phyloP scores from a whole-genome alignment of 2,888 invertebrate species.

The Neoitamus cyanurus region DNA sequence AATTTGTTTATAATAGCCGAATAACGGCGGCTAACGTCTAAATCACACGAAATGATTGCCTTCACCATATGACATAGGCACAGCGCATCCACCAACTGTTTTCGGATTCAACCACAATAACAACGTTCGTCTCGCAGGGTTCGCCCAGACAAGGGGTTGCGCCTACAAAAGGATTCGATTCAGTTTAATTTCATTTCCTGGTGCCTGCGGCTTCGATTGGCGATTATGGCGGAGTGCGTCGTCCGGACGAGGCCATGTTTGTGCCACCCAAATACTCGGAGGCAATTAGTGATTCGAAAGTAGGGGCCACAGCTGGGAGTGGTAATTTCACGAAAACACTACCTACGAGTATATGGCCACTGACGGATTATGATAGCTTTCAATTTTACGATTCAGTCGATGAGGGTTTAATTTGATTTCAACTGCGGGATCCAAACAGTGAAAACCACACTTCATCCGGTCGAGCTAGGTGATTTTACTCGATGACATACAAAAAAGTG shows the following conservation, averaged over 20 bases:
- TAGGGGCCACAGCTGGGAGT: constrained; percentile 3
- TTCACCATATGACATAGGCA: constrained; percentile 25
- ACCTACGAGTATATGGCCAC: background rate
- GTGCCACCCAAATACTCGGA: background rate
- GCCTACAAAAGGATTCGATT: constrained; percentile 51
- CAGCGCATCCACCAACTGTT: constrained; percentile 26
- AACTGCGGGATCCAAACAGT: background rate
- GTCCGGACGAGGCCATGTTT: background rate
- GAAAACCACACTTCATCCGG: constrained; percentile 18
- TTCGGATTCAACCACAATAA: background rate
- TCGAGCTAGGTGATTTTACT: constrained; percentile 4
- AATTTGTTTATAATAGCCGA: constrained; percentile 52
- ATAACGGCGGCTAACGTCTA: constrained; percentile 51
- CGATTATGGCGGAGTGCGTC: background rate
- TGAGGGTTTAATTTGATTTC: constrained; percentile 27
- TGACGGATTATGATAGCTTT: constrained; percentile 29
- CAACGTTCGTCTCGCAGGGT: background rate
- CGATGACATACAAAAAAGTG: background rate
- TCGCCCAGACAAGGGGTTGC: constrained; percentile 41
- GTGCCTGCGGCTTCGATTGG: background rate
- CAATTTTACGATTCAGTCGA: background rate
- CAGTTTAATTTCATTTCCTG: constrained; percentile 31
- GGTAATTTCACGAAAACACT: background rate
- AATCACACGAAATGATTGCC: constrained; percentile 48
- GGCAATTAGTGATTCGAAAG: background rate